Evolutionary conservation across 2,113 vertebrate species (phyloP), one percentile per base, ranked within the genome.

Genomic region (Hirundichthys speculiger): DNA sequence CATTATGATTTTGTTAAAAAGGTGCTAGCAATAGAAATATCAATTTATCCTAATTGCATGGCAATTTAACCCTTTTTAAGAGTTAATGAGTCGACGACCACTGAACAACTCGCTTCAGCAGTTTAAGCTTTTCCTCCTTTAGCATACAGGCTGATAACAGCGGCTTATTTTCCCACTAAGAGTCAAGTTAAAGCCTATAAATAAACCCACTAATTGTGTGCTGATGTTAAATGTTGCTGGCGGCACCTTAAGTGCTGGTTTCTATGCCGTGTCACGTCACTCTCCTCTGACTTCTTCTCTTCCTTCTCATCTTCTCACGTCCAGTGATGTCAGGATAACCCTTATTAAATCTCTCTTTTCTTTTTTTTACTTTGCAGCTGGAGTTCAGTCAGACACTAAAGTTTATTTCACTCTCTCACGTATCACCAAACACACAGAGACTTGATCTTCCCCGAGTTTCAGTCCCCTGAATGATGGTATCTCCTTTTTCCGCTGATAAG

Each of bases 381-480:
- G 27, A 60, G 67, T 57, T 69, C 56, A 60, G 40, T 63, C 63
- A 67, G 56, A 63, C 55, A 21, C 65, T 52, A 34, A 12, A 41
- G n/a, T 69, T 73, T 74, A 73, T 75, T 54, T 64, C 60, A 60
- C 54, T 46, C 55, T 22, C 53, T 34, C 30, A 34, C 30, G 11
- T 34, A 42, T 18, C 77, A 19, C n/a, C 6, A 45, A 9, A 38
- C 50, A 58, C 34, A 40, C 22, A 1, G n/a, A 56, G 27, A 12
- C 56, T 39, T 38, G 48, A 51, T 67, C 74, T 34, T 48, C 55
- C 82, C 85, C 80, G 83, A 84, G 84, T 75, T 80, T 19, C 64
- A 3, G 47, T 30, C 59, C 71, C 63, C 68, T 85, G 83, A 85
- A 87, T 85, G 84, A 86, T 89, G 56, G 72, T 68, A 81, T 78